Evolutionary conservation across 1,140 invertebrate genomes (phyloP).

Genomic region (Aphidius ervi): DNA sequence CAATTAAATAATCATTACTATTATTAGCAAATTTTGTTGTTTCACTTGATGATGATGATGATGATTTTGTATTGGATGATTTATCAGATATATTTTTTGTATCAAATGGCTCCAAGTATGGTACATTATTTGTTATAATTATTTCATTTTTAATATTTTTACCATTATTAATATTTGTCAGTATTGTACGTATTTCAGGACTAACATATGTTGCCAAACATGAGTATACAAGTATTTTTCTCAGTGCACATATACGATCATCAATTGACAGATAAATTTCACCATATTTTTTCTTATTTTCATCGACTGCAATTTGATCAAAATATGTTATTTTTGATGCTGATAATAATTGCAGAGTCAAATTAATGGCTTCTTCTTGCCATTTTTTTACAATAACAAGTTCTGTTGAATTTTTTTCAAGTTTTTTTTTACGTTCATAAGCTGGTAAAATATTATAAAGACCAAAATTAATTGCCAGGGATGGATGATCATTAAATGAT

Average conservation of each 20-base stretch:
- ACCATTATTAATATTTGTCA: too few relatives aligned
- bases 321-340: conserved; percentile 10
- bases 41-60: background rate
- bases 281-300: conserved; percentile 12
- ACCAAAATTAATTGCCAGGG: conserved; percentile 33
- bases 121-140: background rate
- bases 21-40: conserved; percentile 6
- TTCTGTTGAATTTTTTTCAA: conserved; percentile 7
- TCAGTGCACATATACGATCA: conserved; percentile 10
- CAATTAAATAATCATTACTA: conserved; percentile 37
- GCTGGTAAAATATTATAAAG: conserved; percentile 37
- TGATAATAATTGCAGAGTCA: background rate
- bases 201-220: background rate
- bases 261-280: conserved; percentile 22
- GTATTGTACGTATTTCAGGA: background rate
- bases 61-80: background rate
- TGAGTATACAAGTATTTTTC: conserved; percentile 6
- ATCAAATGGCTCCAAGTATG: background rate
- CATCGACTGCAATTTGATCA: background rate
- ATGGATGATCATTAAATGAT: conserved; percentile 23
- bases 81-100: background rate
- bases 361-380: conserved; percentile 7
- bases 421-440: conserved; percentile 19
- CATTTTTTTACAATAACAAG: conserved; percentile 5
- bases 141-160: background rate